phyloP scores from a whole-genome alignment of 2,888 invertebrate species.

The Leptinotarsa rubiginosa region DNA sequence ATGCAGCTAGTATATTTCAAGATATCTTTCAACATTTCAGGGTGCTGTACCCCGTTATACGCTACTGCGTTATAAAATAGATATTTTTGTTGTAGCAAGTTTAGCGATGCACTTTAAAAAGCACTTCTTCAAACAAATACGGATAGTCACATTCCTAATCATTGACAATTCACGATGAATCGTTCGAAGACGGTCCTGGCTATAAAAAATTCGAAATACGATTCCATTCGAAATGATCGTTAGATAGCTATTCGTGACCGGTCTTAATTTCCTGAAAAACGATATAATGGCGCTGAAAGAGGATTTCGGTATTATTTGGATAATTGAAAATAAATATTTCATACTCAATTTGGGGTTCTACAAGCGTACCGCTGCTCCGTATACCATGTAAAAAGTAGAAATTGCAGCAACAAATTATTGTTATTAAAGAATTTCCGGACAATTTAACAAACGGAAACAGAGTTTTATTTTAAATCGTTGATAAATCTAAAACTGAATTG shows the following conservation, averaged over 20 bases:
- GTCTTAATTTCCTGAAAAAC: conserved; percentile 35
- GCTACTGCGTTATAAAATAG: too few species aligned
- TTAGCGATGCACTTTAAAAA: too few species aligned
- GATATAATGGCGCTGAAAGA: conserved; percentile 28
- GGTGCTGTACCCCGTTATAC: too few species aligned
- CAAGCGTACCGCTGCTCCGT: conserved; percentile 27
- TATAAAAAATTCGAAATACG: not conserved
- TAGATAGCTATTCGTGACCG: conserved; percentile 32
- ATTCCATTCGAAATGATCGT: conserved; percentile 5
- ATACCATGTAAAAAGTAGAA: conserved; percentile 35
- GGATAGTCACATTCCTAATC: too few species aligned
- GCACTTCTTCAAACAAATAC: too few species aligned
- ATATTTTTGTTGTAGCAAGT: too few species aligned
- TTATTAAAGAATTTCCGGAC: conserved; percentile 38
- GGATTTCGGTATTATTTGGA: conserved; percentile 33
- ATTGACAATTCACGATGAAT: not conserved
- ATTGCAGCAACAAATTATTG: conserved; percentile 31
- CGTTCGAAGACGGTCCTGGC: not conserved
- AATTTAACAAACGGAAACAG: conserved; percentile 44
- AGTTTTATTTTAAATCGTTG: conserved; percentile 35
- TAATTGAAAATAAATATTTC: conserved; percentile 40
- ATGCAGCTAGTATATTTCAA: too few species aligned
- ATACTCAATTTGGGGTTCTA: conserved; percentile 36
- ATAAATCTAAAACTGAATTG: conserved; percentile 30
- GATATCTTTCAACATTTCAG: too few species aligned